Base-by-base conservation (phyloP, 2,113 vertebrate species). In the Mola mola region DNA sequence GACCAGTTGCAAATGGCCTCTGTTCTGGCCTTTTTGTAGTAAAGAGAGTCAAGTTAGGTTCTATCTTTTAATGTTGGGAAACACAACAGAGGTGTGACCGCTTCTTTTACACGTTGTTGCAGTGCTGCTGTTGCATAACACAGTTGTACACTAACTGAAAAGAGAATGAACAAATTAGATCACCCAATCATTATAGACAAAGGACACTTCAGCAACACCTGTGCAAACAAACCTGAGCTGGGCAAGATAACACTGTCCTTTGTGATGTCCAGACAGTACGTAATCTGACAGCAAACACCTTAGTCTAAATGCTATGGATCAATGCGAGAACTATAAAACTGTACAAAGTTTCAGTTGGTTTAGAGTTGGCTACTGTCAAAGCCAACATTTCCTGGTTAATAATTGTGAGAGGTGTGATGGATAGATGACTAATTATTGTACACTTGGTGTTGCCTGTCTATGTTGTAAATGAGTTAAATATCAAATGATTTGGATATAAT, bases 301-400 rank as follows among this genome's bases (percentile, higher is more conserved):
- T 76, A 55, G 63, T 60, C 65, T 82, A 59, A 84, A 24, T 26
- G 74, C 57, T 58, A 64, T 29, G 33, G 63, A 71, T 79, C 75
- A 53, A 77, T 79, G 42, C 22, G 34, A 41, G 56, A 33, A 49
- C 62, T 72, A 61, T 75, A 72, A 61, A 81, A 43, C 29, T 52
- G 34, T 36, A 43, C 25, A 24, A 12, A 15, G 65, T 56, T 65
- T 81, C 38, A 44, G 60, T 73, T 67, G 17, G 51, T 55, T 74
- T 38, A 82, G 57, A 70, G 66, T 28, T 58, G 49, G 78, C 29
- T 21, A 3, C 36, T 24, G 50, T 53, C 40, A 52, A n/a, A 50
- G 50, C 28, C 28, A 74, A 42, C 63, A 55, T 47, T 33, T 34
- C 34, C 44, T 72, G 49, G 82, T 89, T 87, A 89, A 90, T 87